These are phyloP conservation scores for Neodiprion virginianus DNA, from an alignment of 1,140 invertebrate genomes.

Conservation along the genomic window DNA sequence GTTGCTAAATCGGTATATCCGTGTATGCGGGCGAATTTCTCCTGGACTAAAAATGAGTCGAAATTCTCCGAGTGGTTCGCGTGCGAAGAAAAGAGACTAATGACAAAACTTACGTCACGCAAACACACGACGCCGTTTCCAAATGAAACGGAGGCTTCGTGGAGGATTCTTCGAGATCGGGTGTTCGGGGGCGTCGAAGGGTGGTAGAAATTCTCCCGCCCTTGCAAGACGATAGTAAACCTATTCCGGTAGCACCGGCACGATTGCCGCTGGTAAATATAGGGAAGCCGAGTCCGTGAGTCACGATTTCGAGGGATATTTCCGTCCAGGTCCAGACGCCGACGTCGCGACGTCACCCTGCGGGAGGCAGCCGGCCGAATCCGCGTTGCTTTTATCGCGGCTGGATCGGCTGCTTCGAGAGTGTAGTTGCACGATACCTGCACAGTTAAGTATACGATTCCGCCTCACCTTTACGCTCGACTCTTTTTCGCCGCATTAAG, in stretches of 20 bases:
- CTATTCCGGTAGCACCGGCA: background rate
- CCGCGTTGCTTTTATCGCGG: too few relatives aligned
- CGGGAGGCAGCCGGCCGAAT: too few relatives aligned
- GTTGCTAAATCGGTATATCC: too few relatives aligned
- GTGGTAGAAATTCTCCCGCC: background rate
- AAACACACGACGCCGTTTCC: too few relatives aligned
- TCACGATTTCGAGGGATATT: conserved; percentile 7
- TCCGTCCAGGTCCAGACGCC: conserved; percentile 6
- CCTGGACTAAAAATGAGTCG: background rate
- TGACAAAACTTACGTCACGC: background rate
- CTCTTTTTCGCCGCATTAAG: too few relatives aligned
- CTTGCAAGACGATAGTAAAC: background rate
- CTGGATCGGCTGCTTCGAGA: too few relatives aligned
- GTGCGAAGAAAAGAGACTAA: background rate
- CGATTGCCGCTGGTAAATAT: background rate
- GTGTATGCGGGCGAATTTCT: too few relatives aligned
- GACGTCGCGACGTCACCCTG: background rate
- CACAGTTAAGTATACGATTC: too few relatives aligned
- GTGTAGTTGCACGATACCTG: too few relatives aligned
- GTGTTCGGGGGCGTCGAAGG: background rate
- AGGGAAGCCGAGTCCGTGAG: background rate
- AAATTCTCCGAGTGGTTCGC: background rate
- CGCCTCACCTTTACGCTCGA: too few relatives aligned
- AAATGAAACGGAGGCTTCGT: too few relatives aligned
- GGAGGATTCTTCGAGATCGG: too few relatives aligned